Evolutionary conservation across 2,888 invertebrate species (phyloP).

Genomic region (Xylota segnis): DNA sequence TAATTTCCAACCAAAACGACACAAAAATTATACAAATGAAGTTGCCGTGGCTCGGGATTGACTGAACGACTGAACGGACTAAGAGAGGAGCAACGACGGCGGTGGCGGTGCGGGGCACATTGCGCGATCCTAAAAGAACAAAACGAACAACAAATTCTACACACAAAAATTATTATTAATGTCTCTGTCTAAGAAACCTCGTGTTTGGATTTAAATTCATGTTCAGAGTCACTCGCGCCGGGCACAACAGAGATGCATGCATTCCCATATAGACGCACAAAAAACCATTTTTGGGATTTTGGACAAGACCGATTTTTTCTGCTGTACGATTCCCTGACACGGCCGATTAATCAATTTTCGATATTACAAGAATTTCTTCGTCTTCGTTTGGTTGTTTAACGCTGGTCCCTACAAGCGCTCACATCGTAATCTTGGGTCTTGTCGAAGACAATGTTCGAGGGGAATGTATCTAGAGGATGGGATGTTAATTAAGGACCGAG

Average conservation of each 20-base stretch:
- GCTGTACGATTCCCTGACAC: slow-evolving; percentile 79
- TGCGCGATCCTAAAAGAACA: slow-evolving; percentile 66
- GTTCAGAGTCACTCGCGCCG: slow-evolving; percentile 79
- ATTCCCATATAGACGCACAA: slow-evolving; percentile 71
- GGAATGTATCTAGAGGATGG: slow-evolving; percentile 67
- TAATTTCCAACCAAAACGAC: slow-evolving; percentile 73
- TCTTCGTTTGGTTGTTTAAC: slow-evolving; percentile 45
- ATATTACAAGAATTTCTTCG: slow-evolving; percentile 80
- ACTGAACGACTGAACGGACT: not conserved
- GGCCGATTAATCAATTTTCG: slow-evolving; percentile 83
- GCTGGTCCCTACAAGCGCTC: slow-evolving; percentile 52
- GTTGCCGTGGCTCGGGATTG: slow-evolving; percentile 52
- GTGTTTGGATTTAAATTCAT: slow-evolving; percentile 80
- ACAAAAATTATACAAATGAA: slow-evolving; percentile 67
- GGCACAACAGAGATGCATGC: slow-evolving; percentile 73
- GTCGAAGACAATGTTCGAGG: slow-evolving; percentile 70
- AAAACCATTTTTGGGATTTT: slow-evolving; percentile 76
- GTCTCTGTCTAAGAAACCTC: slow-evolving; percentile 81
- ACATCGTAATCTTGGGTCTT: slow-evolving; percentile 69
- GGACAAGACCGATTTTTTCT: slow-evolving; percentile 76
- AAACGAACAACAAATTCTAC: slow-evolving; percentile 76
- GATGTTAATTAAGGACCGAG: slow-evolving; percentile 71
- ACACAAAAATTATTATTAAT: slow-evolving; percentile 80
- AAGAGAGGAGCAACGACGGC: not conserved
- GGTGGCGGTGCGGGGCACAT: not conserved